Evolutionary conservation across 2,888 invertebrate genomes (phyloP).

Genomic region (Eumacrocentrus americanus): DNA sequence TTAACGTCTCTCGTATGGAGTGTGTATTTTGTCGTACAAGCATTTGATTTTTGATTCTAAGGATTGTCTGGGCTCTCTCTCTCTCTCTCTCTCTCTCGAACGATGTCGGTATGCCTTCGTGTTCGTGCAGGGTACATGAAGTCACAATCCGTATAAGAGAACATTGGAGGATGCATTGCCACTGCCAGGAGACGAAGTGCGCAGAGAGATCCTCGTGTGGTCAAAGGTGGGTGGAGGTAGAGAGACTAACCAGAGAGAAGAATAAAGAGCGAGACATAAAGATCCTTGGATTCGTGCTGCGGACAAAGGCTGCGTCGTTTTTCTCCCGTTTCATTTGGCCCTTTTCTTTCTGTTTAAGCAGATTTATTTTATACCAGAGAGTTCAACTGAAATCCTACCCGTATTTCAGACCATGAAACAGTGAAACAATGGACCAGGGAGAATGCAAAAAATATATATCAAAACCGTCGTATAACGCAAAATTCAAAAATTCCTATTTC

Average conservation of each 20-base stretch:
- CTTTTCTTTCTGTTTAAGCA: constrained; percentile 6
- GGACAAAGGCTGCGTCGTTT: constrained; percentile 5
- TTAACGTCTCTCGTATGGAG: no score
- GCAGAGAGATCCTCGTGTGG: background rate
- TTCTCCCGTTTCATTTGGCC: background rate
- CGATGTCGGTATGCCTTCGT: background rate
- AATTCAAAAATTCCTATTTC: no score
- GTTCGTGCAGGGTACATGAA: background rate
- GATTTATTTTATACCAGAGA: constrained; percentile 7
- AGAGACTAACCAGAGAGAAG: background rate
- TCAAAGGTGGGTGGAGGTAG: constrained; percentile 4
- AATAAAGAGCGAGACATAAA: constrained; percentile 6
- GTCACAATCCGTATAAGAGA: constrained; percentile 1
- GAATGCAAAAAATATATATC: no score
- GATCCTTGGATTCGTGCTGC: constrained; percentile 8
- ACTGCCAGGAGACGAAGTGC: background rate
- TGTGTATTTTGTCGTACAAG: no score
- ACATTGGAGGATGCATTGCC: background rate
- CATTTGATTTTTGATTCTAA: background rate
- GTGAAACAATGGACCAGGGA: background rate
- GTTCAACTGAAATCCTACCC: background rate
- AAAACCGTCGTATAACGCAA: no score
- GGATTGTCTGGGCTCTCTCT: background rate
- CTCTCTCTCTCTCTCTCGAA: no score
- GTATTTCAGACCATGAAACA: background rate